These are phyloP conservation scores for Chlamydotis undulata DNA, from an alignment of 2,113 vertebrate species.

Conservation along the genomic window DNA sequence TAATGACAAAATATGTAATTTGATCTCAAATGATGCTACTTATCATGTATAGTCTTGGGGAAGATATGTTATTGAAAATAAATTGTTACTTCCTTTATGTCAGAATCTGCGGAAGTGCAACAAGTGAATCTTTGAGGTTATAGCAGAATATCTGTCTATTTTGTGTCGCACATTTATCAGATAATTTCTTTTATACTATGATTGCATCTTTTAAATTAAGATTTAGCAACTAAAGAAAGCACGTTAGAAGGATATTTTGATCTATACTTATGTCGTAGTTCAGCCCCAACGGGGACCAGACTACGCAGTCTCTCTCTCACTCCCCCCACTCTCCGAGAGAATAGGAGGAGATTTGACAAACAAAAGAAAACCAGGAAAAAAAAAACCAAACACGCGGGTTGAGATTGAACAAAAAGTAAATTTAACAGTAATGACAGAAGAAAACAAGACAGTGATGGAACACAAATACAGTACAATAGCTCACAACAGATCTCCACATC, in stretches of 20 bases:
- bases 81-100: neutral
- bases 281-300: too few species aligned
- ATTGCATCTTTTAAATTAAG: neutral
- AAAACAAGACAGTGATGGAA: too few species aligned
- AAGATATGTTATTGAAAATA: neutral
- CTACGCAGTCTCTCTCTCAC: too few species aligned
- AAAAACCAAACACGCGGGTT: too few species aligned
- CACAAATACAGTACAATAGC: too few species aligned
- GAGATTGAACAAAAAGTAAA: too few species aligned
- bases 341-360: too few species aligned
- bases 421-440: too few species aligned
- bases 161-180: neutral
- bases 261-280: too few species aligned
- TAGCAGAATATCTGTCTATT: neutral
- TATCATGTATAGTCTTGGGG: neutral
- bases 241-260: neutral
- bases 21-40: neutral
- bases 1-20: neutral
- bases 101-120: neutral
- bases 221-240: neutral
- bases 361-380: too few species aligned
- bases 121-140: neutral
- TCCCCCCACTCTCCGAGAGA: too few species aligned
- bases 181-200: neutral
- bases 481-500: too few species aligned